phyloP scores from a whole-genome alignment of 2,113 vertebrate genomes.

The Rhinolophus ferrumequinum region DNA sequence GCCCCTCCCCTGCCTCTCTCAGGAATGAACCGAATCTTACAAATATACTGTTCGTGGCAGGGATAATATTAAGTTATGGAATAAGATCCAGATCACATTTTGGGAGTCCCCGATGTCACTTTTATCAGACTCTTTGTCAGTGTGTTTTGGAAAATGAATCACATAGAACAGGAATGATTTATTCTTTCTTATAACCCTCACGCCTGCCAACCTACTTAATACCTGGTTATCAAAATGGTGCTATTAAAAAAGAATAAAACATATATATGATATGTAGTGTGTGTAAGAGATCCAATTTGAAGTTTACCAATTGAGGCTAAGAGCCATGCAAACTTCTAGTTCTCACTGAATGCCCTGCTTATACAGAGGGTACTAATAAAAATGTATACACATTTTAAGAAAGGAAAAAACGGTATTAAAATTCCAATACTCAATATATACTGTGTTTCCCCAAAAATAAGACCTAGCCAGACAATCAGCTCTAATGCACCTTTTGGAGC shows the following conservation, averaged over 20 bases:
- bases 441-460: too few species aligned
- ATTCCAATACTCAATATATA: too few species aligned
- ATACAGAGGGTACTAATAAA: too few species aligned
- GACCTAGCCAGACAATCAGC: too few species aligned
- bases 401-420: too few species aligned
- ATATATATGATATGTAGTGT: not conserved
- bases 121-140: not conserved
- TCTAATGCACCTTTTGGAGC: too few species aligned
- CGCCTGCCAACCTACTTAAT: not conserved
- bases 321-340: not conserved
- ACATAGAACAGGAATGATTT: not conserved
- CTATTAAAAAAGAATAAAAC: not conserved
- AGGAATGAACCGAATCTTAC: not conserved
- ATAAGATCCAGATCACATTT: not conserved
- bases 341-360: not conserved
- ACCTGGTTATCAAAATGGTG: not conserved
- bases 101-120: not conserved
- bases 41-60: not conserved
- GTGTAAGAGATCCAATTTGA: not conserved
- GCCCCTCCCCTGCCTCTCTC: not conserved
- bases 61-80: not conserved
- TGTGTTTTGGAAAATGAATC: not conserved
- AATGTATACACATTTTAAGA: too few species aligned
- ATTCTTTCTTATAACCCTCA: not conserved
- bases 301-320: not conserved